Percentiles rank a stretch among this genome's conserved stretches.
These are phyloP conservation scores for Hydrotaea cyrtoneurina DNA, from an alignment of 2,888 invertebrate genomes.

Conservation along the genomic window DNA sequence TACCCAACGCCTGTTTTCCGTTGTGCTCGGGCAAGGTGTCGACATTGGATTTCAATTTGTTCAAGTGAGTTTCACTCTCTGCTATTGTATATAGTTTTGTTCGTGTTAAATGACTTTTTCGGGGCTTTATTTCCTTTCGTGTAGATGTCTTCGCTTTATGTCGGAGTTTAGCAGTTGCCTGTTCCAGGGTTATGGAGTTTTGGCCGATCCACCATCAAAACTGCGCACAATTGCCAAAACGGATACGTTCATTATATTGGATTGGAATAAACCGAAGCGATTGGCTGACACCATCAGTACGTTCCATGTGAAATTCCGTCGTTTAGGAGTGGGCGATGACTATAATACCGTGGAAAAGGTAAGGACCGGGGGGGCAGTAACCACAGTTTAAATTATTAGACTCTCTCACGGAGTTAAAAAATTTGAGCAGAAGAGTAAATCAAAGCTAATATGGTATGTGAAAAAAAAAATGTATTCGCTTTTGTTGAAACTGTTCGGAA, in stretches of 20 bases:
- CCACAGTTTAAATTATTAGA: too few species aligned
- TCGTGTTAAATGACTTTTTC: background rate
- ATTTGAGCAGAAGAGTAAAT: too few species aligned
- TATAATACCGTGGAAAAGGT: constrained; percentile 83
- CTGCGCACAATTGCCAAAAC: constrained; percentile 88
- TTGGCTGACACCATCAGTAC: constrained; percentile 87
- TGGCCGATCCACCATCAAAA: constrained; percentile 87
- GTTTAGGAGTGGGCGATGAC: constrained; percentile 82
- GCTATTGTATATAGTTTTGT: too few species aligned
- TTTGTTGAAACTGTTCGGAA: too few species aligned
- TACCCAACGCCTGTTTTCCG: constrained; percentile 88
- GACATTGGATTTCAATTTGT: constrained; percentile 89
- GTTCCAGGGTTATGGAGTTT: constrained; percentile 91
- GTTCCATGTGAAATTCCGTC: constrained; percentile 85
- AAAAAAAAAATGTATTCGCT: too few species aligned
- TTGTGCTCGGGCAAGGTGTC: constrained; percentile 91
- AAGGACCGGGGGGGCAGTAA: too few species aligned
- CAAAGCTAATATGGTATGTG: too few species aligned
- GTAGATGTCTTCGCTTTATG: constrained; percentile 90
- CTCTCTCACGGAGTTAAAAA: too few species aligned
- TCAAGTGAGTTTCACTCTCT: constrained; percentile 85
- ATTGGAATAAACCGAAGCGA: constrained; percentile 88
- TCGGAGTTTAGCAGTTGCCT: constrained; percentile 90
- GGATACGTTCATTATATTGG: constrained; percentile 88
- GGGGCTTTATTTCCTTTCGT: background rate